Base-by-base conservation (phyloP, 2,797 vertebrate genomes). In the Poecilia velifera region DNA sequence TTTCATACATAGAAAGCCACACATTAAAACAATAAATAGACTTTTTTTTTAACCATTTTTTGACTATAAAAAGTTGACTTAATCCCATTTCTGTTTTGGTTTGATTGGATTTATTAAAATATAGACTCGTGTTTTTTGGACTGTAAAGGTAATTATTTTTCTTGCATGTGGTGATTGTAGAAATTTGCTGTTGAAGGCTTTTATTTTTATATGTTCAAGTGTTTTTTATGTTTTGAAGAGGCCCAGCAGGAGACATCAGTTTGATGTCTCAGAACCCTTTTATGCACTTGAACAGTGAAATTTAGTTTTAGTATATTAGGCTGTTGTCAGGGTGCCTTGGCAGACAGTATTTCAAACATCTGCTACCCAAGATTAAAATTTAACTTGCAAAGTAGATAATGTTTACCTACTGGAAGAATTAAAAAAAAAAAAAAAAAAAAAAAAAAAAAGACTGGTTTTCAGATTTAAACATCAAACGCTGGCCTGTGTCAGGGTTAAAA, bases 401-500 rank as follows among this genome's bases (percentile, higher is more conserved):
- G 45, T 18, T 59, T 25, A 59, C 43, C 16, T 28, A 80, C 75
- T n/a, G 34, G 47, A 71, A n/a, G 20, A 70, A 45, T 31, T 25
- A 22, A 78, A 53, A 13, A 16, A 72, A 7, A 16, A 31, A 57
- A 28, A 16, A 72, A 7, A 16, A 31, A 57, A 28, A 28, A 0
- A 55, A 31, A 14, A 13, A 13, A 12, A 86, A 88, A 82, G 36
- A 12, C 66, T 59, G 76, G 73, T 88, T 86, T 86, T 86, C 51
- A 76, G 87, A 87, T 91, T 89, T 83, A 82, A 87, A 86, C 84
- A 84, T 90, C 88, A 88, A 83, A 84, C 87, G 78, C 82, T 88
- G 84, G 87, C 92, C 90, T 91, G 82, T 93, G 92, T 92, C 91
- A 87, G 79, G 88, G 82, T 87, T 86, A 80, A 82, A 88, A 91